Base-by-base conservation (phyloP, 2,888 invertebrate species). In the Drosophila algonquin region DNA sequence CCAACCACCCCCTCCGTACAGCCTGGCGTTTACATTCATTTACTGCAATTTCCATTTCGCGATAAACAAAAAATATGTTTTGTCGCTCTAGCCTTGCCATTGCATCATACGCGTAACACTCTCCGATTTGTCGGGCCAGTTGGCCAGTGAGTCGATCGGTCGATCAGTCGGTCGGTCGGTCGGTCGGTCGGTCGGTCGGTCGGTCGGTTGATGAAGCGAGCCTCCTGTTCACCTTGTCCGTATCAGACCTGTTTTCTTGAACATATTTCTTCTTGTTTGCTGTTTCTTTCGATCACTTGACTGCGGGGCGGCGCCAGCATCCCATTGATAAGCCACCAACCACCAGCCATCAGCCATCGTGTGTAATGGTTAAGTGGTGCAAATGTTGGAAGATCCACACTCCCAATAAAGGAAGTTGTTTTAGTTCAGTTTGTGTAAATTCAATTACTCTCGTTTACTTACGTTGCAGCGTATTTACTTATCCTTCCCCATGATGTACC, bases 161-260 rank as follows among this genome's bases (percentile, higher is more conserved):
- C 18, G 18, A n/a, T n/a, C n/a, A n/a, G 18, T 18, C 52, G 30
- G 16, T 24, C 32, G 54, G 12, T 47, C 60, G 55, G 9, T 32
- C n/a, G n/a, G 65, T 63, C 58, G 53, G 40, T 46, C 45, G 35
- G 45, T 53, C 18, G 18, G 18, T 18, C 52, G 30, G 16, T 24
- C 32, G 54, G 12, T 47, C 60, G 55, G 9, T 32, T 59, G 44
- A 50, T 47, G 62, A 62, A 70, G 48, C 78, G 78, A 79, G 78
- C 78, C 78, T 77, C 78, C 78, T 63, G 79, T 46, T 79, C 71
- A 79, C 79, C 77, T 77, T 77, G 76, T 46, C 9, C 40, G 40
- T 21, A 61, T 45, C 73, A 50, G 59, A 40, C 40, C 40, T 40
- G 73, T 57, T 71, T 47, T 45, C 12, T 64, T 50, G 55, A 61